A percentile compares a stretch with the other conserved stretches of the same genome.
These are phyloP conservation scores for Meles meles DNA, from an alignment of 2,113 vertebrate species.

Conservation along the genomic window DNA sequence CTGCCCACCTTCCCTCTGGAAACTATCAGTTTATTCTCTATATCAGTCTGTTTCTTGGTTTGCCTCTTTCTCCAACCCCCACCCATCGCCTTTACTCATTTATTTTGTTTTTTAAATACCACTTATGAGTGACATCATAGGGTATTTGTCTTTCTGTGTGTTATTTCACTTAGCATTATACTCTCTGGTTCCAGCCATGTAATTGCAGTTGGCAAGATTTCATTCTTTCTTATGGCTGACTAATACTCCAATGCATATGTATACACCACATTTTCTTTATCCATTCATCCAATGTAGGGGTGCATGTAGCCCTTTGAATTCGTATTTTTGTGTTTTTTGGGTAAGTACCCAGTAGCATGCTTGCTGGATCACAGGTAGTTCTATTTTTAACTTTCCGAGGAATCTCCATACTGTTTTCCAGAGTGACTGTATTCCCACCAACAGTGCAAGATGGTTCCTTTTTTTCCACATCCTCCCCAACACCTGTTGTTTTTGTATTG, in stretches of 20 bases:
- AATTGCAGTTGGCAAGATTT: not conserved
- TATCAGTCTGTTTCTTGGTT: not conserved
- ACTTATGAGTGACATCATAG: not conserved
- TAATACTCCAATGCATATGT: not conserved
- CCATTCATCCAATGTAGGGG: not conserved
- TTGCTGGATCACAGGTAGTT: not conserved
- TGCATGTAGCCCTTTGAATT: not conserved
- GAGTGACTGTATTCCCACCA: not conserved
- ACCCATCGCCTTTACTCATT: not conserved
- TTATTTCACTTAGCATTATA: not conserved
- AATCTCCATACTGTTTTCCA: not conserved
- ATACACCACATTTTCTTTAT: not conserved
- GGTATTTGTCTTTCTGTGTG: not conserved
- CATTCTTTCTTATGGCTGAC: not conserved
- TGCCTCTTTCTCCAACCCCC: not conserved
- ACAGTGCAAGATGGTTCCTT: not conserved
- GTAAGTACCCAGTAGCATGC: not conserved
- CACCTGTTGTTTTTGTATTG: not conserved
- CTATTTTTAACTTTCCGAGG: not conserved
- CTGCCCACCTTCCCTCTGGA: too few species aligned
- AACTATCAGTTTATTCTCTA: too few species aligned
- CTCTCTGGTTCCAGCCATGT: not conserved
- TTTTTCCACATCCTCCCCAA: not conserved
- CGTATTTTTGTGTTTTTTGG: not conserved
- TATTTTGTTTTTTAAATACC: not conserved